These are phyloP conservation scores for Pipistrellus pygmaeus DNA, from an alignment of 2,797 vertebrate genomes.

Conservation along the genomic window DNA sequence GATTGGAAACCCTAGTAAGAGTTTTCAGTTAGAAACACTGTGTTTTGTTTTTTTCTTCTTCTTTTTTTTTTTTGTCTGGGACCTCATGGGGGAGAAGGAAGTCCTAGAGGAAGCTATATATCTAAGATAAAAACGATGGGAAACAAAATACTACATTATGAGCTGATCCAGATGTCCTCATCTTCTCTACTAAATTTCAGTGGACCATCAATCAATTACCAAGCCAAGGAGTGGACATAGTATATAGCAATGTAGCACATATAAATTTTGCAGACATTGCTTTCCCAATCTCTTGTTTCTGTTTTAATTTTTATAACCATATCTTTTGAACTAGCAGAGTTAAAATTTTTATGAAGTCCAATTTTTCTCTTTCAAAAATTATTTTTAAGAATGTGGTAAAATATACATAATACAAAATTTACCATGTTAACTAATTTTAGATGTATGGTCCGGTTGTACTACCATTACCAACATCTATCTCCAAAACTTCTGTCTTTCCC, in stretches of 20 bases:
- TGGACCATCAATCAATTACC: not conserved
- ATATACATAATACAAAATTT: not conserved
- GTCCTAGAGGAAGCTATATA: not conserved
- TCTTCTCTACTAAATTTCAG: not conserved
- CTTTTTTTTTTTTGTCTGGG: not conserved
- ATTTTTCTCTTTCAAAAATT: conserved; percentile 10
- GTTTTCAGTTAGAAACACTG: conserved; percentile 32
- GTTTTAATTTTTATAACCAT: conserved; percentile 15
- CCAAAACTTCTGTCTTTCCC: not conserved
- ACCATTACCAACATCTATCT: not conserved
- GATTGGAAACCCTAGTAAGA: not conserved
- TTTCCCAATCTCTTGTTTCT: not conserved
- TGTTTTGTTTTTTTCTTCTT: not conserved
- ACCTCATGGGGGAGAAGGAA: not conserved
- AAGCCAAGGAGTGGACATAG: not conserved
- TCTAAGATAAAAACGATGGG: not conserved
- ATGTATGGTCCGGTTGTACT: not conserved
- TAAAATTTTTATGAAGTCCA: not conserved
- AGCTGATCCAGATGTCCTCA: not conserved
- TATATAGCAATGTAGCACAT: not conserved
- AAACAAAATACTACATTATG: conserved; percentile 4
- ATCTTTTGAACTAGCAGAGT: conserved; percentile 29
- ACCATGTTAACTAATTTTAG: conserved; percentile 11
- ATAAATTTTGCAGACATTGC: not conserved
- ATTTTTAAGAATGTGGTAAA: conserved; percentile 8